Base-by-base conservation (phyloP, 2,888 invertebrate species). In the Leptopilina syphax region DNA sequence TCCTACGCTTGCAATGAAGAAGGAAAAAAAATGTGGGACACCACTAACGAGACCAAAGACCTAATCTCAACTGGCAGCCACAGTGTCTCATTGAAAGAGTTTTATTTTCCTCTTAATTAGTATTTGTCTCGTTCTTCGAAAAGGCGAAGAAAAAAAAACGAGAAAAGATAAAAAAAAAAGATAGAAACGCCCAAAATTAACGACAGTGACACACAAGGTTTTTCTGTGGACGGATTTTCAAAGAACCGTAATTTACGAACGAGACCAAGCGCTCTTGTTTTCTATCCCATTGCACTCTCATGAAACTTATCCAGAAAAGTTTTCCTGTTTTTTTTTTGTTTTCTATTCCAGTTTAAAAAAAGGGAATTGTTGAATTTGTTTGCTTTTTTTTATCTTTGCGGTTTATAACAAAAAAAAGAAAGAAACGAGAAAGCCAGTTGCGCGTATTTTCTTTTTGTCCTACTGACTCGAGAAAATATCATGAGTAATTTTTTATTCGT, bases 161-260 rank as follows among this genome's bases (percentile, higher is more conserved):
- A 2, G 8, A 10, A 65, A 65, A 24, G 18, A 18, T 8, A 8
- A 18, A 67, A 13, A 2, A 2, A 8, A 12, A 24, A 18, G 44
- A 44, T 44, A 47, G 9, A 18, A 44, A 68, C 18, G 10, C 44
- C 9, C 4, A 68, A 44, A 47, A 68, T 68, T 18, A 10, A 50
- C 47, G 47, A 10, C 44, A 68, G 18, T 68, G 18, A 68, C 68
- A 44, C 44, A 44, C 44, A 68, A 12, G 68, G 12, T 18, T n/a
- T 18, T n/a, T 67, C 44, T 67, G 44, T 41, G 65, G 3, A 67
- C 3, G 44, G 12, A 4, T 50, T 12, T 24, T 47, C 50, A 68
- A 68, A 68, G 50, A 18, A 68, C 24, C 47, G 24, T 70, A 70
- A 70, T 50, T 70, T 70, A 70, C 50, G 27, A 70, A 70, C 18